Conservation (phyloP, 2,888 invertebrate species). For the Rhyacophila evoluta region DNA sequence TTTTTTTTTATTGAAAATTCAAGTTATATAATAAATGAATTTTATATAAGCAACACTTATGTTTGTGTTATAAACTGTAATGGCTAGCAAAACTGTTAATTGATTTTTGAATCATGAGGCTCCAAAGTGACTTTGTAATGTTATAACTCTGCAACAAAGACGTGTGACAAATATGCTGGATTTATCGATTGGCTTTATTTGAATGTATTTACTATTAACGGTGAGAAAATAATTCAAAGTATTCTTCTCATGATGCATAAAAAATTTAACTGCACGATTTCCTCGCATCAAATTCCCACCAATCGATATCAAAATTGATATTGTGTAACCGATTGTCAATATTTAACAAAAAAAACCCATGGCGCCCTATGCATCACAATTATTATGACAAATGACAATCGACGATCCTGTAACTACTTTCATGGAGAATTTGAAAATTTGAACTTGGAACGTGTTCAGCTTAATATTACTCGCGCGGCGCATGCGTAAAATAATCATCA, state of each 20-base stretch:
- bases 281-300: not conserved
- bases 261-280: constrained; percentile 3
- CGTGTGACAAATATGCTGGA: too few species aligned
- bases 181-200: too few species aligned
- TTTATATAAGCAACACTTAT: too few species aligned
- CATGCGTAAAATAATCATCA: constrained; percentile 26
- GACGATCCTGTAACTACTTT: constrained; percentile 3
- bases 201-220: too few species aligned
- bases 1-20: too few species aligned
- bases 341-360: constrained; percentile 14
- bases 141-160: too few species aligned
- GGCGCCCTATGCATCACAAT: not conserved
- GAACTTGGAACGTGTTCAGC: constrained; percentile 20
- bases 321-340: constrained; percentile 1
- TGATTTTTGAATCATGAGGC: too few species aligned
- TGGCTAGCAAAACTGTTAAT: too few species aligned
- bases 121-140: too few species aligned
- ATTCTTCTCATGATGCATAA: not conserved
- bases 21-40: too few species aligned
- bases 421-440: constrained; percentile 13
- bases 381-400: not conserved
- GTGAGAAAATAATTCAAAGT: too few species aligned
- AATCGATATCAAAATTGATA: constrained; percentile 22
- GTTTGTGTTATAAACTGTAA: too few species aligned
- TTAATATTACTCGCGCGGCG: constrained; percentile 33